A percentile compares a stretch with the other conserved stretches of the same genome.
These are phyloP conservation scores for Pan troglodytes DNA, from an alignment of 2,113 vertebrate species.

Conservation along the genomic window DNA sequence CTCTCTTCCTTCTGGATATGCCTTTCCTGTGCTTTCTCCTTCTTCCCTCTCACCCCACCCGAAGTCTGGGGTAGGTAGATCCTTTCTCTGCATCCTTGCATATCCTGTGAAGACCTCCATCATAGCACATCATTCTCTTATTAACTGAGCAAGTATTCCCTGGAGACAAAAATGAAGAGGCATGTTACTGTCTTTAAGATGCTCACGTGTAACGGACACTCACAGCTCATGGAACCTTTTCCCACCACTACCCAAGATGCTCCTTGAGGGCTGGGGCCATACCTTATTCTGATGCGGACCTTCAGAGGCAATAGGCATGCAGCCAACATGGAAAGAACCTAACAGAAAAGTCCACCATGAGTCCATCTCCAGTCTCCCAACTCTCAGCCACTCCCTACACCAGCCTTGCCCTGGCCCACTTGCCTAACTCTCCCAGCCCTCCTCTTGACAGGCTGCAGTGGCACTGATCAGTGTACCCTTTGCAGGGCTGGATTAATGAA, in stretches of 20 bases:
- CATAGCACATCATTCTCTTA: background rate
- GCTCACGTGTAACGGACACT: background rate
- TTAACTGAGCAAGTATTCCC: background rate
- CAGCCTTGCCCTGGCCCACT: background rate
- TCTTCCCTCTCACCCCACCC: background rate
- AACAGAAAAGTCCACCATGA: background rate
- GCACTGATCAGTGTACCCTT: background rate
- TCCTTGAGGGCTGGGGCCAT: background rate
- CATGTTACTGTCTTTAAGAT: background rate
- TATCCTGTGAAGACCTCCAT: background rate
- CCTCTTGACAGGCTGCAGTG: no score
- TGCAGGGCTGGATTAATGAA: background rate
- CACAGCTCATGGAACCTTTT: background rate
- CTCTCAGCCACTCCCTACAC: background rate
- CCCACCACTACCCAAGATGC: background rate
- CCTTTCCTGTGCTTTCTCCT: background rate
- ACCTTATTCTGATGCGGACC: background rate
- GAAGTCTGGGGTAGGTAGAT: rapidly evolving
- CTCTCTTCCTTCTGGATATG: background rate
- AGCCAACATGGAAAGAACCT: background rate
- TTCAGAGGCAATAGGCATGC: background rate
- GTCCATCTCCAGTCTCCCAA: background rate
- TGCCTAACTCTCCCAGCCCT: background rate
- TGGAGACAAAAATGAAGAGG: background rate
- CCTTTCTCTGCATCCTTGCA: background rate